Conservation (phyloP, 1,140 invertebrate genomes). For the Macrosteles quadrilineatus region DNA sequence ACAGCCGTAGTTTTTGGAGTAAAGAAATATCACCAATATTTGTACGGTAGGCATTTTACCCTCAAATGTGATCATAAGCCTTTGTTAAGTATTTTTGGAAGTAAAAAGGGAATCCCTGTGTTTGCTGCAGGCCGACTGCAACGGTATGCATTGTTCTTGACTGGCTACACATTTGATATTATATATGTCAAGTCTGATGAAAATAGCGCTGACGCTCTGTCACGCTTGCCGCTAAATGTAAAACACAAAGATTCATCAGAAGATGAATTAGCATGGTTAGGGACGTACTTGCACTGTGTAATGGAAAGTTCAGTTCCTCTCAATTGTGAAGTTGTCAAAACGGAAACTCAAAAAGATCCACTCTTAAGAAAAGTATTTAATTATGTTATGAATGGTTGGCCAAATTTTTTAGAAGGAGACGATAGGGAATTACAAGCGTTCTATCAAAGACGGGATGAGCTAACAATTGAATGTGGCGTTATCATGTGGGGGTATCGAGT, state of each 20-base stretch:
- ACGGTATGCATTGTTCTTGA: conserved; percentile 44
- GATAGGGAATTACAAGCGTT: conserved; percentile 2
- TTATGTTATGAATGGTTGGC: conserved; percentile 11
- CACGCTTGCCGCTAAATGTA: conserved; percentile 34
- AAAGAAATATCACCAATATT: conserved; percentile 55
- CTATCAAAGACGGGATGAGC: conserved; percentile 23
- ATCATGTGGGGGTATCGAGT: conserved; percentile 26
- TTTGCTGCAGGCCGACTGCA: conserved; percentile 45
- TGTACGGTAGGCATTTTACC: conserved; percentile 51
- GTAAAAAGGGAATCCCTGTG: conserved; percentile 45
- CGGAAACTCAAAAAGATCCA: conserved; percentile 22
- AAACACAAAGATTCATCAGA: conserved; percentile 18
- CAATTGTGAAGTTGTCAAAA: conserved; percentile 8
- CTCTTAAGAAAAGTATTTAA: background rate
- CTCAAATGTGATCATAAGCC: too few species aligned
- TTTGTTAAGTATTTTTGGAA: conserved; percentile 48
- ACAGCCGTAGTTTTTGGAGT: conserved; percentile 53
- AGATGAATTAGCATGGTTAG: background rate
- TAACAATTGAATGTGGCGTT: background rate
- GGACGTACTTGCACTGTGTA: conserved; percentile 19
- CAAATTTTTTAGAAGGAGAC: background rate
- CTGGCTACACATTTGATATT: too few species aligned
- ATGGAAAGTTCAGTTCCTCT: conserved; percentile 14
- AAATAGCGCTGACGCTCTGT: conserved; percentile 44
- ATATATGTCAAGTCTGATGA: conserved; percentile 35